Evolutionary conservation across 2,797 vertebrate species (phyloP).

Genomic region (Todus mexicanus): DNA sequence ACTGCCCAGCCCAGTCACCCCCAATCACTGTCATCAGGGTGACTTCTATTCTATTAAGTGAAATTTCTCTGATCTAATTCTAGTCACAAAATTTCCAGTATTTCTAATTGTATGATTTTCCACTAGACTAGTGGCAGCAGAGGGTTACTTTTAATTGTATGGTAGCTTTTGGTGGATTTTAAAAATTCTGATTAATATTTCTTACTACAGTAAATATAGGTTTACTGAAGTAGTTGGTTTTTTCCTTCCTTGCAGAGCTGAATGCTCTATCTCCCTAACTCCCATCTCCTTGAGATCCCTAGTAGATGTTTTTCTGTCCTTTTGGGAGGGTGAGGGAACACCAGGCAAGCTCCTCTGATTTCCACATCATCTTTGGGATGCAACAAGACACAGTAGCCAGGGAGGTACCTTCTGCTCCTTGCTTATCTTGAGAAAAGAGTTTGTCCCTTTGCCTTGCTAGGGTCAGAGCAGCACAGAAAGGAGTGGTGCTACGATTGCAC

Average conservation of each 20-base stretch:
- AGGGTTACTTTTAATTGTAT: background rate
- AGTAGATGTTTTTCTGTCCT: background rate
- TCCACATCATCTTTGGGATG: rapidly evolving
- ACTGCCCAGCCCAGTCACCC: background rate
- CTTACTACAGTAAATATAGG: background rate
- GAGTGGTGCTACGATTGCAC: background rate
- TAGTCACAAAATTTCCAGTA: background rate
- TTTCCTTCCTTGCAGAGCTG: background rate
- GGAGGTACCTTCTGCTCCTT: background rate
- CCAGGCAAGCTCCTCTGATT: background rate
- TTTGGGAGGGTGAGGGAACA: rapidly evolving
- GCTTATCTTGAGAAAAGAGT: background rate
- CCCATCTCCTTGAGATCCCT: background rate
- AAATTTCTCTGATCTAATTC: background rate
- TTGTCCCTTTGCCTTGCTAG: background rate
- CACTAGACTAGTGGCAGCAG: background rate
- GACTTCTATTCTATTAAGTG: background rate
- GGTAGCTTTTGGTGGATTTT: background rate
- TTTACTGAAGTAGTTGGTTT: background rate
- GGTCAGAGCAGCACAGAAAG: background rate
- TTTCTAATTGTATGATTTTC: conserved; percentile 11
- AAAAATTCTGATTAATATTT: background rate
- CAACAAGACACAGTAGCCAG: background rate
- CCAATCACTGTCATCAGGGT: background rate
- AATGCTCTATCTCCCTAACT: background rate